A percentile compares a stretch with the other conserved stretches of the same genome.
Conservation (phyloP, 2,113 vertebrate species). For the Lutjanus erythropterus region DNA sequence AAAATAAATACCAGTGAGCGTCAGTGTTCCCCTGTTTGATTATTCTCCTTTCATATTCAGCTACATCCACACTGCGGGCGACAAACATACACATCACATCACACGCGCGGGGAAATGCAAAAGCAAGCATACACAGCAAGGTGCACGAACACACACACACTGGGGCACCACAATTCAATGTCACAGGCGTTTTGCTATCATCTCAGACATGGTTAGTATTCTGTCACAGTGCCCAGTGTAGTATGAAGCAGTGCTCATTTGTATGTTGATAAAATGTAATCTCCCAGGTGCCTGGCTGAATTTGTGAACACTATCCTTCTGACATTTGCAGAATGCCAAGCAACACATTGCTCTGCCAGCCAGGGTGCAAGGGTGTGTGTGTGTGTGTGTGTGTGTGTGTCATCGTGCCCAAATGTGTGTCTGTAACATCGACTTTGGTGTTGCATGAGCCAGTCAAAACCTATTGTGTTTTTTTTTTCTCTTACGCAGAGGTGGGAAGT, state of each 20-base stretch:
- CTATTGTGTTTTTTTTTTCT: not conserved
- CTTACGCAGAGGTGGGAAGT: too few species aligned
- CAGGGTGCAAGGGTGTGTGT: conserved; percentile 6
- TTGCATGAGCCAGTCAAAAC: conserved; percentile 8
- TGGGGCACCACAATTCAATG: conserved; percentile 43
- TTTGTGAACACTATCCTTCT: conserved; percentile 78
- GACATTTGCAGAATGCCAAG: conserved; percentile 82
- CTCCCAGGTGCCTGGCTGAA: conserved; percentile 72
- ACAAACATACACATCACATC: conserved; percentile 35
- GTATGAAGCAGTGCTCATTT: conserved; percentile 78
- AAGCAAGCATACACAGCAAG: conserved; percentile 13
- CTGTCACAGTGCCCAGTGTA: conserved; percentile 54
- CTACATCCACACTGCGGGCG: conserved; percentile 26
- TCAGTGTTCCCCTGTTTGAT: conserved; percentile 40
- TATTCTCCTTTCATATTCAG: conserved; percentile 55
- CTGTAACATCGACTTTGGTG: conserved; percentile 1
- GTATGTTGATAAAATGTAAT: conserved; percentile 83
- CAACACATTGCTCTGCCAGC: conserved; percentile 58
- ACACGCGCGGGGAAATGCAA: not conserved
- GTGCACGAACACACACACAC: conserved; percentile 13
- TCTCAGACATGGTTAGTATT: conserved; percentile 69
- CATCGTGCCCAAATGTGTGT: not conserved
- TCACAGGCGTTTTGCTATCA: conserved; percentile 50
- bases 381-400: conserved; percentile 8
- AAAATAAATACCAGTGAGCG: conserved; percentile 18